phyloP scores from a whole-genome alignment of 2,113 vertebrate genomes.

The Malurus elegans region DNA sequence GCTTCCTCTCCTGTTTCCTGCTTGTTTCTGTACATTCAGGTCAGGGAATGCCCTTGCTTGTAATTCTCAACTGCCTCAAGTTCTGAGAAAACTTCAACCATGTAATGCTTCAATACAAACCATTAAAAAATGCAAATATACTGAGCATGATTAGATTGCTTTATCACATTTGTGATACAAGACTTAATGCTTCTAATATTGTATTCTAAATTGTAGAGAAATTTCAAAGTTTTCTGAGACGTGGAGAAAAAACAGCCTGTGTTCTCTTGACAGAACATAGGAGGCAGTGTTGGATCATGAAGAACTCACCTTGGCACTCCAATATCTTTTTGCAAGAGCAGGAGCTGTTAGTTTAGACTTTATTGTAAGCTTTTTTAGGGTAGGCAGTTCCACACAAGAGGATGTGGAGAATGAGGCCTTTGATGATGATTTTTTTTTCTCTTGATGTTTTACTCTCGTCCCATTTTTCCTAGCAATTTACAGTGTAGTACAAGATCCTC shows the following conservation, averaged over 20 bases:
- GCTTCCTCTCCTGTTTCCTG: background rate
- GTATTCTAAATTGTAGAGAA: background rate
- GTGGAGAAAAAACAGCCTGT: background rate
- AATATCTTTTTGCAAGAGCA: background rate
- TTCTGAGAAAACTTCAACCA: background rate
- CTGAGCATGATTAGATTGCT: background rate
- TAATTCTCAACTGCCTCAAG: background rate
- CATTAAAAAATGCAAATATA: background rate
- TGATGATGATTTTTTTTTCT: background rate
- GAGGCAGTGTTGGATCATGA: slow-evolving; percentile 9
- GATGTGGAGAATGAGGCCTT: background rate
- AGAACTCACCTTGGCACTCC: background rate
- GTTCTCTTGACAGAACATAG: background rate
- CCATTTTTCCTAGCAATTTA: background rate
- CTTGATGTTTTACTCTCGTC: background rate
- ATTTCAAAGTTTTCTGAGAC: background rate
- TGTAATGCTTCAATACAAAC: background rate
- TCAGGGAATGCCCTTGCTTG: background rate
- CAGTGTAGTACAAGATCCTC: background rate
- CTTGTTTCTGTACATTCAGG: background rate
- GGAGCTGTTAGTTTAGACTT: background rate
- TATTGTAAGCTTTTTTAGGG: background rate
- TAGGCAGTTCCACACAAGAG: background rate
- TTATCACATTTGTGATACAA: background rate
- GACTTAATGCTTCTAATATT: background rate